phyloP scores from a whole-genome alignment of 2,888 invertebrate species.

The Monopis laevigella region DNA sequence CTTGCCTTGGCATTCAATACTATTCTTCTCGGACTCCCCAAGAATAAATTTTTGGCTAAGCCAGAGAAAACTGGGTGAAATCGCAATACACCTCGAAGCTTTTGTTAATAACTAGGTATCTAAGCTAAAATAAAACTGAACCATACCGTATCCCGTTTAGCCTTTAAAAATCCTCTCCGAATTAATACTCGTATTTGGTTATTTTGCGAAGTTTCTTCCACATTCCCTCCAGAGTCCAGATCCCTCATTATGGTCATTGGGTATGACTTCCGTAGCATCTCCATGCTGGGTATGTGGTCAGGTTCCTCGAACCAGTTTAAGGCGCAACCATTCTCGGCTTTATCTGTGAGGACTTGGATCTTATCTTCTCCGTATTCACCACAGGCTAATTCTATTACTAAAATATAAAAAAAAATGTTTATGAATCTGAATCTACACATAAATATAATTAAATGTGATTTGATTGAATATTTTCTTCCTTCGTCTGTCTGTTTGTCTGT shows the following conservation, averaged over 20 bases:
- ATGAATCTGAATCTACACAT: neutral
- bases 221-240: constrained; percentile 41
- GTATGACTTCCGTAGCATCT: constrained; percentile 62
- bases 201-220: constrained; percentile 75
- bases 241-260: constrained; percentile 57
- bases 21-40: too few species aligned
- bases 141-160: constrained; percentile 75
- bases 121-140: neutral
- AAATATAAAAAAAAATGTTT: neutral
- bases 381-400: constrained; percentile 93
- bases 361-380: constrained; percentile 90
- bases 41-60: too few species aligned
- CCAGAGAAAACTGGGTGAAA: too few species aligned
- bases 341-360: constrained; percentile 70
- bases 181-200: constrained; percentile 79
- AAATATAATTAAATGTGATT: too few species aligned
- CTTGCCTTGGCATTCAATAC: too few species aligned
- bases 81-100: too few species aligned
- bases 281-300: constrained; percentile 62
- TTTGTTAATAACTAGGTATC: too few species aligned
- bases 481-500: too few species aligned
- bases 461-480: too few species aligned
- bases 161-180: constrained; percentile 76
- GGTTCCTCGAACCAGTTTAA: constrained; percentile 75
- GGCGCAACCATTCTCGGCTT: constrained; percentile 75